Percentiles rank a stretch among this genome's conserved stretches.
These are phyloP conservation scores for Sceloporus tristichus DNA, from an alignment of 2,113 vertebrate genomes.

Conservation along the genomic window DNA sequence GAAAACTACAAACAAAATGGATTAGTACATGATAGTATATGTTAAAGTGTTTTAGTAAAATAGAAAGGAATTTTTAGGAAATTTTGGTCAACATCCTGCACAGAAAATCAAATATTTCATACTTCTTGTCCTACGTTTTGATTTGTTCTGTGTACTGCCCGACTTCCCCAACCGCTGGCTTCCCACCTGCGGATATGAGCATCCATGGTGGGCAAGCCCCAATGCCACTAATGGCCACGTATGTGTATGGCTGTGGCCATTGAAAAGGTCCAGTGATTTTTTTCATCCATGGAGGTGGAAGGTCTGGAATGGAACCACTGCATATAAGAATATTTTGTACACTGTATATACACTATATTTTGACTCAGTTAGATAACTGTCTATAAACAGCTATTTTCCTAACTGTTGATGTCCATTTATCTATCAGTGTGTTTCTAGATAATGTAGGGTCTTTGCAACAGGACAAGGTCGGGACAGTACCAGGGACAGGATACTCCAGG, in stretches of 20 bases:
- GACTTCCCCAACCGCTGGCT: no score
- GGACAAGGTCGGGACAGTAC: no score
- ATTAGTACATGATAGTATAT: slow-evolving; percentile 10
- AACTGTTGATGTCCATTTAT: background rate
- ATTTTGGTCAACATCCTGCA: background rate
- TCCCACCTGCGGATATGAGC: no score
- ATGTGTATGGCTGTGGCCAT: no score
- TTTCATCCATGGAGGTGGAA: no score
- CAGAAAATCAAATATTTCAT: background rate
- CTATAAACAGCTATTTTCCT: background rate
- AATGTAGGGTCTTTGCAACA: background rate
- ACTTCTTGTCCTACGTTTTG: background rate
- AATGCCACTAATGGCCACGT: no score
- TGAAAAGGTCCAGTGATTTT: no score
- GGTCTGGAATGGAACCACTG: no score
- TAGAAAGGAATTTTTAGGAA: slow-evolving; percentile 19
- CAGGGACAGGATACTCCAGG: no score
- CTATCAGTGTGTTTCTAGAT: background rate
- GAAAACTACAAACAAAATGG: slow-evolving; percentile 16
- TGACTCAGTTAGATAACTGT: background rate
- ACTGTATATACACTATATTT: background rate
- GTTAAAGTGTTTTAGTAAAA: slow-evolving; percentile 23
- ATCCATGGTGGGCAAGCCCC: no score
- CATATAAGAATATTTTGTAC: no score
- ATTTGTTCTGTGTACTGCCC: background rate